Percentiles rank a stretch among this genome's conserved stretches.
phyloP scores from a whole-genome alignment of 2,888 invertebrate species.

The Eurois occulta region DNA sequence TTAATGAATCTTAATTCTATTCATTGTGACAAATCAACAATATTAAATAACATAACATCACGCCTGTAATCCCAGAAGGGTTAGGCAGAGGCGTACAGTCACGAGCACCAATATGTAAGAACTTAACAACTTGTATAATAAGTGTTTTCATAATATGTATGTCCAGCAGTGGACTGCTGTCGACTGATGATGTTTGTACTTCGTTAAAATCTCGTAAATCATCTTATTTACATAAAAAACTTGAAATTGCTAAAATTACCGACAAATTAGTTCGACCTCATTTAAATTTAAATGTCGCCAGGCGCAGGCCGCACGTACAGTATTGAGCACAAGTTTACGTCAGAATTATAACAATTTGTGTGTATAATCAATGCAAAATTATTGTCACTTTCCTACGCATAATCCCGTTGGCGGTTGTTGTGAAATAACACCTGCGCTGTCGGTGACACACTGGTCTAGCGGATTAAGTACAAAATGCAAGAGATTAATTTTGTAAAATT shows the following conservation, averaged over 20 bases:
- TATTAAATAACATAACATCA: too few species aligned
- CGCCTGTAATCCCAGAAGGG: too few species aligned
- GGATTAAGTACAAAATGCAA: slow-evolving; percentile 16
- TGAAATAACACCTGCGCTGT: slow-evolving; percentile 51
- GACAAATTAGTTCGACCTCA: slow-evolving; percentile 19
- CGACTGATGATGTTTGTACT: too few species aligned
- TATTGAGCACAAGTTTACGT: slow-evolving; percentile 54
- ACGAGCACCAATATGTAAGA: too few species aligned
- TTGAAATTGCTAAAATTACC: neutral
- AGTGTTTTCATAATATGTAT: too few species aligned
- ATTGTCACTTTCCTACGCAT: slow-evolving; percentile 68
- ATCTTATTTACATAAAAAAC: neutral
- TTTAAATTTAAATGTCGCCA: slow-evolving; percentile 47
- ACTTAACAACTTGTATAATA: too few species aligned
- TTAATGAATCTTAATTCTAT: too few species aligned
- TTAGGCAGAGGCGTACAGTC: too few species aligned
- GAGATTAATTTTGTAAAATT: too few species aligned
- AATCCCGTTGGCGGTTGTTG: slow-evolving; percentile 58
- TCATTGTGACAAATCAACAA: too few species aligned
- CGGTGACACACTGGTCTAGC: slow-evolving; percentile 40
- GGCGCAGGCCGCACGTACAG: slow-evolving; percentile 23
- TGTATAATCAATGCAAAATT: slow-evolving; percentile 62
- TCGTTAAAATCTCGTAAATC: neutral
- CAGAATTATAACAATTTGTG: slow-evolving; percentile 64
- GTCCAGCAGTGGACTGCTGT: too few species aligned